A percentile compares a stretch with the other conserved stretches of the same genome.
phyloP scores from a whole-genome alignment of 2,113 vertebrate species.

The Zapornia atra region DNA sequence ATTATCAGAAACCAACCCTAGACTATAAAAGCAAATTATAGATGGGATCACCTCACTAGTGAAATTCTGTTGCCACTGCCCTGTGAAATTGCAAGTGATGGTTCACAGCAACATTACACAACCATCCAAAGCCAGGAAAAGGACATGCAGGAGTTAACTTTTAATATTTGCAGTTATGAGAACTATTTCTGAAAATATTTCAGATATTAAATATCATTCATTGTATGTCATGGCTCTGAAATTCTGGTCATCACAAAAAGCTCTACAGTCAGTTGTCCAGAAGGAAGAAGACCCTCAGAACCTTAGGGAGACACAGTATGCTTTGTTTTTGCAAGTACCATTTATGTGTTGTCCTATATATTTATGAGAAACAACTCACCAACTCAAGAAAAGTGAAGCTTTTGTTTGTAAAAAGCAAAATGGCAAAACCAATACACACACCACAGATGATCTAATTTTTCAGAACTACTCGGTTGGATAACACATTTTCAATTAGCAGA shows the following conservation, averaged over 20 bases:
- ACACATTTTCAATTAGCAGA: background rate
- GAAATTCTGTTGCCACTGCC: background rate
- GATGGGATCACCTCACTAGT: background rate
- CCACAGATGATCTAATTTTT: background rate
- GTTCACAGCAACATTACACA: background rate
- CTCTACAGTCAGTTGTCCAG: background rate
- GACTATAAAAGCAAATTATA: background rate
- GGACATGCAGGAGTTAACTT: background rate
- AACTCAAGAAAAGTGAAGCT: background rate
- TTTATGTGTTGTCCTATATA: background rate
- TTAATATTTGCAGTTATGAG: constrained; percentile 9
- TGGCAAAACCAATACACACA: background rate
- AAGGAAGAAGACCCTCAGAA: constrained; percentile 45
- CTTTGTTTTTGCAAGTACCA: background rate
- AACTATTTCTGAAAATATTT: constrained; percentile 64
- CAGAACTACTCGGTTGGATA: background rate
- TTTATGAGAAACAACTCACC: background rate
- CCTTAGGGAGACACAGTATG: constrained; percentile 6
- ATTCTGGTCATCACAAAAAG: constrained; percentile 33
- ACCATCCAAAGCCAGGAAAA: background rate
- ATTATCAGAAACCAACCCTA: background rate
- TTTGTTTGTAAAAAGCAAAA: background rate
- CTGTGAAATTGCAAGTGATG: background rate
- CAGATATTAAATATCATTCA: background rate
- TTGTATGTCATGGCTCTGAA: background rate